Evolutionary conservation across 2,888 invertebrate species (phyloP).

Genomic region (Eremobia ochroleuca): DNA sequence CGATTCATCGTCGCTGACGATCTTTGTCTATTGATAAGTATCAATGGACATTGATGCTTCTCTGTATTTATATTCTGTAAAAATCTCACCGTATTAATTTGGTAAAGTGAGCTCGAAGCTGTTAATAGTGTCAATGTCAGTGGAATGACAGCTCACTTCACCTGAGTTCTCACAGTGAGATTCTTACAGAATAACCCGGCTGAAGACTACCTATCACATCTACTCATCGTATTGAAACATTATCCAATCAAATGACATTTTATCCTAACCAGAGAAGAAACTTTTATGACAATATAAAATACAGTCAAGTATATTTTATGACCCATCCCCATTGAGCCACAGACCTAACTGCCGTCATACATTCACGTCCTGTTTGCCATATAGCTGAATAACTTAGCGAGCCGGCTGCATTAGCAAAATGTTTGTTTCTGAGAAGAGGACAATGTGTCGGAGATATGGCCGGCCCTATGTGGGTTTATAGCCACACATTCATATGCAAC

Average conservation of each 20-base stretch:
- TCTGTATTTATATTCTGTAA: background rate
- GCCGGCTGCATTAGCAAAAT: slow-evolving; percentile 59
- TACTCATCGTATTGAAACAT: background rate
- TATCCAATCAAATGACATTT: background rate
- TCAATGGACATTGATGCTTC: background rate
- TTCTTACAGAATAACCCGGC: background rate
- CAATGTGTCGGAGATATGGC: slow-evolving; percentile 59
- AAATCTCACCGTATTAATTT: background rate
- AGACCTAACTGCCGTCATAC: slow-evolving; percentile 31
- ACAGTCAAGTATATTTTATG: slow-evolving; percentile 4
- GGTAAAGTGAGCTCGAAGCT: background rate
- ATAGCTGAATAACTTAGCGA: slow-evolving; percentile 56
- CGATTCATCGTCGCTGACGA: background rate
- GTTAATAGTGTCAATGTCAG: background rate
- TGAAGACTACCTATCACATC: background rate
- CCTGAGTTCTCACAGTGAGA: background rate
- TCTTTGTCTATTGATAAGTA: background rate
- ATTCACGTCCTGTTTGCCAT: slow-evolving; percentile 56
- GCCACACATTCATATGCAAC: slow-evolving; percentile 18
- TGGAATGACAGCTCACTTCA: background rate
- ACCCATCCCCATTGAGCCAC: slow-evolving; percentile 5
- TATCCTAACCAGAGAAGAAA: background rate
- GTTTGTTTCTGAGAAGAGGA: slow-evolving; percentile 61
- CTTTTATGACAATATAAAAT: background rate
- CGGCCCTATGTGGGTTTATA: slow-evolving; percentile 54